Percentiles rank a stretch among this genome's conserved stretches.
These are phyloP conservation scores for Noctua janthina DNA, from an alignment of 2,888 invertebrate genomes.

Conservation along the genomic window DNA sequence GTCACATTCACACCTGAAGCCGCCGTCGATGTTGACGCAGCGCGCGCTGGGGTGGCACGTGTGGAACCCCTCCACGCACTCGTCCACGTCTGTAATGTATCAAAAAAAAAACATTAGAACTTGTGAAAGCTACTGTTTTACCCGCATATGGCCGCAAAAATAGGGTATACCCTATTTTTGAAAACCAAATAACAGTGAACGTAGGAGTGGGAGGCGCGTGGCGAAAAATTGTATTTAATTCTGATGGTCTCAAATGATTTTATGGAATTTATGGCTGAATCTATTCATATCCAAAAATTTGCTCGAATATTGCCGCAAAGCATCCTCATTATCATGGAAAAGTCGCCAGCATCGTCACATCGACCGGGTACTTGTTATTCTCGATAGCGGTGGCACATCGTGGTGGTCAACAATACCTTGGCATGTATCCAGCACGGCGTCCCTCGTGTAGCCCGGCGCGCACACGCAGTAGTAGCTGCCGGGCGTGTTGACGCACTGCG, in stretches of 20 bases:
- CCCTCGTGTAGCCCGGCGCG: slow-evolving; percentile 93
- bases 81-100: slow-evolving; percentile 93
- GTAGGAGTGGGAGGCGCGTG: fast-evolving
- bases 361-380: not conserved
- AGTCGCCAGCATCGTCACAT: not conserved
- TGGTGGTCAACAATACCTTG: slow-evolving; percentile 85
- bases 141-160: not conserved
- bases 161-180: not conserved
- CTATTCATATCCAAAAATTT: not conserved
- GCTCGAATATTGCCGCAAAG: not conserved
- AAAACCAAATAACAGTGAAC: not conserved
- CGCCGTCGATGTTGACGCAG: slow-evolving; percentile 95
- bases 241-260: not conserved
- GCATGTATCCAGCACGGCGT: slow-evolving; percentile 91
- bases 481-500: slow-evolving; percentile 96
- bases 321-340: not conserved
- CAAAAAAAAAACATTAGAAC: not conserved
- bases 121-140: not conserved
- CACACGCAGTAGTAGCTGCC: slow-evolving; percentile 98
- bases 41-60: slow-evolving; percentile 95
- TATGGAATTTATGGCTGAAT: not conserved
- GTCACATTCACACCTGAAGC: slow-evolving; percentile 94
- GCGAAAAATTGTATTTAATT: not conserved
- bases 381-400: not conserved
- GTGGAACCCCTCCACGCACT: slow-evolving; percentile 94